Conservation (phyloP, 2,888 invertebrate genomes). For the Tineola bisselliella region DNA sequence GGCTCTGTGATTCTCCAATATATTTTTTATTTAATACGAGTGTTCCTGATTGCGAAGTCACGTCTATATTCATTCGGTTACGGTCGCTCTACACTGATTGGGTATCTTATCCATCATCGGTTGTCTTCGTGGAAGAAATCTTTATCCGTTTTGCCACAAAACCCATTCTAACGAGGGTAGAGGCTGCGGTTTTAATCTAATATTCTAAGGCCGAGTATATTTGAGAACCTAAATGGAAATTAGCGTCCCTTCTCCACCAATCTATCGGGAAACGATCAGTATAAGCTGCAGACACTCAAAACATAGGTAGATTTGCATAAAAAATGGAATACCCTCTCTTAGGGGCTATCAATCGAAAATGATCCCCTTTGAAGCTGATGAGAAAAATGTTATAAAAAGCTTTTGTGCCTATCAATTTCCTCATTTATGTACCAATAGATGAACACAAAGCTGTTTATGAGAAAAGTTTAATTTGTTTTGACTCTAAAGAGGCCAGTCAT, state of each 20-base stretch:
- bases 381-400: neutral
- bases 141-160: constrained; percentile 18
- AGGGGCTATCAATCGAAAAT: neutral
- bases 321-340: constrained; percentile 18
- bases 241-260: constrained; percentile 7
- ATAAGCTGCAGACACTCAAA: neutral
- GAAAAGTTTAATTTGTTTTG: too few species aligned
- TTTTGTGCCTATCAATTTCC: neutral
- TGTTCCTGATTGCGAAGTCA: too few species aligned
- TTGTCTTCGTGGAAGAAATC: constrained; percentile 22
- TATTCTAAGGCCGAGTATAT: constrained; percentile 20
- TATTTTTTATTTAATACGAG: too few species aligned
- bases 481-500: too few species aligned
- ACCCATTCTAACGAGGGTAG: constrained; percentile 23
- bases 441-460: too few species aligned
- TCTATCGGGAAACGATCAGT: constrained; percentile 11
- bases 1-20: too few species aligned
- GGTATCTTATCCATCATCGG: constrained; percentile 12
- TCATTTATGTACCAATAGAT: too few species aligned
- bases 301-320: constrained; percentile 41
- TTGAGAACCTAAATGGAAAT: constrained; percentile 8
- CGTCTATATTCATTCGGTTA: too few species aligned
- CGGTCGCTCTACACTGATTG: neutral
- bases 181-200: constrained; percentile 29
- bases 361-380: neutral